Base-by-base conservation (phyloP, 2,888 invertebrate genomes). In the Torymus tubicola region DNA sequence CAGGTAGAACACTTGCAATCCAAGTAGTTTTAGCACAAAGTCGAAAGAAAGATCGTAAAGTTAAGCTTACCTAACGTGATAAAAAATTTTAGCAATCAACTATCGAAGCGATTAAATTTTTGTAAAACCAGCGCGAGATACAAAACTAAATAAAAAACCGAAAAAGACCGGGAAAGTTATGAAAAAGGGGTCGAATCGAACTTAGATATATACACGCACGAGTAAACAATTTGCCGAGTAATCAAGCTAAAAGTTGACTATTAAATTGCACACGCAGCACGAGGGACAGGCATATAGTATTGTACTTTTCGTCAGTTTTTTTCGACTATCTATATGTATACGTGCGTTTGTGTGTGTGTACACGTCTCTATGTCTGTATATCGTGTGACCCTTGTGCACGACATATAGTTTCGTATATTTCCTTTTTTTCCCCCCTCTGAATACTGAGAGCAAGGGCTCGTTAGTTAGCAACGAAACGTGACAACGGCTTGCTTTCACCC, bases 401-500 rank as follows among this genome's bases (percentile, higher is more conserved):
- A 68, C n/a, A 24, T 18, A 68, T 11, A 52, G 10, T 68, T 68
- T 68, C 60, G 10, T 58, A 60, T 24, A 18, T 53, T 24, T 52
- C 52, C 63, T 24, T 65, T 55, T 71, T 69, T 76, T 81, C 74
- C 58, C 31, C 74, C 58, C 31, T 50, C 65, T 67, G 24, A 67
- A 60, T 68, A 67, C 24, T 58, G 31, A 18, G 42, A 57, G 16
- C 31, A 57, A 67, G 24, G 68, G 60, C 68, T 68, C 58, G 75
- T 68, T 68, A 68, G 75, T 68, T 75, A 75, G 50, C 24, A 24
- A 52, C n/a, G 65, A 65, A 67, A 75, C 67, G 67, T 57, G 57
- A 75, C 65, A 75, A 58, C 16, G n/a, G 12, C 18, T 5, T 8
- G 42, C 16, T 58, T 50, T 67, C 50, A 11, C 1, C 50, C 42